Conservation (phyloP, 2,888 invertebrate genomes). For the Dione vanillae region DNA sequence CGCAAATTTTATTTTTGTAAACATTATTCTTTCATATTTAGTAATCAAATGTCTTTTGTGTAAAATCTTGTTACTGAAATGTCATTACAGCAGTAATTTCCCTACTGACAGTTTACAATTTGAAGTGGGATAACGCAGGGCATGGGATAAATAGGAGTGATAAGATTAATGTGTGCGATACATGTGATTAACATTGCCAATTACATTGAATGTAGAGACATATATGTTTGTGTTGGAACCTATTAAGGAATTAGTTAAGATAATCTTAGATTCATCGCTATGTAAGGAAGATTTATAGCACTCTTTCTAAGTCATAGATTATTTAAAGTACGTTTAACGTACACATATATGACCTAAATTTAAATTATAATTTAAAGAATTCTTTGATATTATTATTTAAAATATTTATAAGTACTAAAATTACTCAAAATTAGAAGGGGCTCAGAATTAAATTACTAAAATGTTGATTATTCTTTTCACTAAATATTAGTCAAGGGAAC, state of each 20-base stretch:
- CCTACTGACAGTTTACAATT: constrained; percentile 51
- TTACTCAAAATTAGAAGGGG: too few species aligned
- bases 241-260: constrained; percentile 18
- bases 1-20: constrained; percentile 50
- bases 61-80: constrained; percentile 55
- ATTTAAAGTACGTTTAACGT: not conserved
- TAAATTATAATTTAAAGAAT: too few species aligned
- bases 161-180: constrained; percentile 39
- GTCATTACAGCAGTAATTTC: constrained; percentile 60
- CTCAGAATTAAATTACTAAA: too few species aligned
- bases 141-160: constrained; percentile 37
- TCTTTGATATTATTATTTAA: too few species aligned
- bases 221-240: constrained; percentile 8
- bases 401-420: too few species aligned
- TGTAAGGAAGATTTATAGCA: not conserved
- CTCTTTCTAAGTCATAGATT: not conserved
- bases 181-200: constrained; percentile 44
- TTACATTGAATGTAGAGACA: constrained; percentile 30
- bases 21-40: constrained; percentile 46
- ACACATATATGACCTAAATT: too few species aligned
- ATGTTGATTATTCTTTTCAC: too few species aligned
- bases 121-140: constrained; percentile 38
- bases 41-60: constrained; percentile 55
- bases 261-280: not conserved
- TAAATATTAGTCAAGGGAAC: too few species aligned